Evolutionary conservation across 2,113 vertebrate species (phyloP).

Genomic region (Empidonax traillii): DNA sequence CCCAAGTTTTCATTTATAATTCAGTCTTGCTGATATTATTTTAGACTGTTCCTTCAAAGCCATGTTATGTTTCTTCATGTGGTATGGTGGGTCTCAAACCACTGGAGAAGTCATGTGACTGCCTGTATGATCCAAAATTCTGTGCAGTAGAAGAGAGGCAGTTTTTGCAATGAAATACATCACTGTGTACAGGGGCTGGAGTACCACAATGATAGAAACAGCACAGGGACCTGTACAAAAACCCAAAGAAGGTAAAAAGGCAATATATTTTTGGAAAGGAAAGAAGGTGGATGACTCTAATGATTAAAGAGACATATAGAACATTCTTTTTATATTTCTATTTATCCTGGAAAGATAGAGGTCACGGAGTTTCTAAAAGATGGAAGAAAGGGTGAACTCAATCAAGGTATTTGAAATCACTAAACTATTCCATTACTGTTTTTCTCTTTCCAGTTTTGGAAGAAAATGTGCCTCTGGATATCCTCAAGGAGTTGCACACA

Average conservation of each 20-base stretch:
- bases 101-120: background rate
- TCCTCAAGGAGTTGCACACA: rapidly evolving
- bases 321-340: background rate
- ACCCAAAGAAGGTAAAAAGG: background rate
- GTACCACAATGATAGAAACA: background rate
- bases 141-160: background rate
- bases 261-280: background rate
- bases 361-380: background rate
- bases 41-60: background rate
- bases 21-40: background rate
- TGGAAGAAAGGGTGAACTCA: background rate
- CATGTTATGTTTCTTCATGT: background rate
- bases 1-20: background rate
- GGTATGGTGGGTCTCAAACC: background rate
- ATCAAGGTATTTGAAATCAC: background rate
- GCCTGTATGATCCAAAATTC: background rate
- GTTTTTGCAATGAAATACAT: background rate
- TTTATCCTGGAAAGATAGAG: background rate
- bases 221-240: background rate
- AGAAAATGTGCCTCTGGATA: background rate
- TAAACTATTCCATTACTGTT: background rate
- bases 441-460: background rate
- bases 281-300: background rate
- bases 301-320: background rate
- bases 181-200: background rate